Evolutionary conservation across 1,140 invertebrate genomes (phyloP).

Genomic region (Plutomurus gul): DNA sequence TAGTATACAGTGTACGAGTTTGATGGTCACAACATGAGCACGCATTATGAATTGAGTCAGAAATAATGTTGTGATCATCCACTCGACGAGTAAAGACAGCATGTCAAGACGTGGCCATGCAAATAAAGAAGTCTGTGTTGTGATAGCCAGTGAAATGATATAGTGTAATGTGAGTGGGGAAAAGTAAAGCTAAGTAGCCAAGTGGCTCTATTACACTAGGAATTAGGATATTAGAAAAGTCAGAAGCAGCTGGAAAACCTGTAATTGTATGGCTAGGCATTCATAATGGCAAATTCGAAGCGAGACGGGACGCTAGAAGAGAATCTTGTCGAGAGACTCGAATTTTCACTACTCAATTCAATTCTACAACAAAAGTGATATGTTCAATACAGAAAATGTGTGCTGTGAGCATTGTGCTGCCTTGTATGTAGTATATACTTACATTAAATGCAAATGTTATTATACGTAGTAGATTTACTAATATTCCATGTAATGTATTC

Average conservation of each 20-base stretch:
- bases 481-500: constrained; percentile 2
- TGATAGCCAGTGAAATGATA: not conserved
- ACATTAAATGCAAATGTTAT: not conserved
- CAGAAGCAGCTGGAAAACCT: constrained; percentile 25
- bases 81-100: not conserved
- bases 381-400: not conserved
- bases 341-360: too few relatives aligned
- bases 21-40: not conserved
- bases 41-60: not conserved
- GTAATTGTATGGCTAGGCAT: not conserved
- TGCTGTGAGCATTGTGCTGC: not conserved
- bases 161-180: not conserved
- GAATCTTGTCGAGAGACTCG: too few relatives aligned
- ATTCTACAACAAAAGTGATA: too few relatives aligned
- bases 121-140: constrained; percentile 6
- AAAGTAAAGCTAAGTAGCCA: constrained; percentile 18
- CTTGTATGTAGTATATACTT: not conserved
- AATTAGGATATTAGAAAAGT: constrained; percentile 15
- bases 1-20: too few relatives aligned
- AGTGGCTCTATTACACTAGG: constrained; percentile 17
- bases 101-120: constrained; percentile 6
- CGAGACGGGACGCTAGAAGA: too few relatives aligned
- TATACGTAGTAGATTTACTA: not conserved
- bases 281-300: constrained; percentile 18
- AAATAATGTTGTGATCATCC: constrained; percentile 6